Evolutionary conservation across 2,888 invertebrate species (phyloP).

Genomic region (Choreutis nemorana): DNA sequence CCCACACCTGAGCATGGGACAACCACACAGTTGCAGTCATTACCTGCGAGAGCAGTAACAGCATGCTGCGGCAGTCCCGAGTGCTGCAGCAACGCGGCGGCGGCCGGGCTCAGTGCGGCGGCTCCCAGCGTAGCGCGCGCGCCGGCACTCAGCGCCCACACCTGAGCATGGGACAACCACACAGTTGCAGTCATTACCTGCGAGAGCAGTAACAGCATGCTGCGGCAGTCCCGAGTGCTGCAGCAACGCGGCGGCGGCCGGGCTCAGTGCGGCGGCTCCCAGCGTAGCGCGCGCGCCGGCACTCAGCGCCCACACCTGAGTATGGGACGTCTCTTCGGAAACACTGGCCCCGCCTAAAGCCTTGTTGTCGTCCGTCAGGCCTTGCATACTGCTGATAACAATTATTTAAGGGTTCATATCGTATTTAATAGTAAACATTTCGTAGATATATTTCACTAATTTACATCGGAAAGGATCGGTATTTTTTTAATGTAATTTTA

Average conservation of each 20-base stretch:
- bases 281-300: slow-evolving; percentile 66
- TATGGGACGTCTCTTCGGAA: slow-evolving; percentile 7
- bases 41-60: slow-evolving; percentile 67
- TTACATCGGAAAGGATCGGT: too few species aligned
- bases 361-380: slow-evolving; percentile 77
- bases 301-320: slow-evolving; percentile 9
- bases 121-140: neutral
- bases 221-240: slow-evolving; percentile 79
- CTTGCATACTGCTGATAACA: slow-evolving; percentile 59
- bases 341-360: slow-evolving; percentile 24
- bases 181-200: slow-evolving; percentile 18
- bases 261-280: slow-evolving; percentile 82
- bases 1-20: too few species aligned
- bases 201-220: slow-evolving; percentile 69
- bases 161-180: slow-evolving; percentile 9
- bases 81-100: slow-evolving; percentile 74
- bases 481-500: too few species aligned
- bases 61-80: slow-evolving; percentile 75
- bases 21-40: too few species aligned
- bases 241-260: slow-evolving; percentile 76
- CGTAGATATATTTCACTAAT: too few species aligned
- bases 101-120: neutral
- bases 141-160: neutral
- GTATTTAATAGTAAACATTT: neutral
- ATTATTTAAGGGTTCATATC: neutral